phyloP scores from a whole-genome alignment of 2,888 invertebrate species.

The Ischnura elegans region DNA sequence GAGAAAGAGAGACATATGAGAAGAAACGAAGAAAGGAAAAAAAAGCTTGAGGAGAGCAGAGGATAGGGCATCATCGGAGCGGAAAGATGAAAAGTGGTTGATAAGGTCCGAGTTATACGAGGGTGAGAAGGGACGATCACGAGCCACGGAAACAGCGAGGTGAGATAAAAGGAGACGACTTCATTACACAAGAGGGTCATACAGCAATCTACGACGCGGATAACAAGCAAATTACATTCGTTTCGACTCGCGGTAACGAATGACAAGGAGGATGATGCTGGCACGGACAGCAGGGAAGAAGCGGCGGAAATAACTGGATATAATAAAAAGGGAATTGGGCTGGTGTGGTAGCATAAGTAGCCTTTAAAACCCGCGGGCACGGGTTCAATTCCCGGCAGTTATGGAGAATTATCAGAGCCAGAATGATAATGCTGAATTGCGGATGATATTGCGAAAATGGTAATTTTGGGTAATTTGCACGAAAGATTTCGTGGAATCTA shows the following conservation, averaged over 20 bases:
- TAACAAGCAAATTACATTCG: constrained; percentile 4
- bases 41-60: background rate
- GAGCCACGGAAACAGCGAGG: background rate
- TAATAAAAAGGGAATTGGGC: no score
- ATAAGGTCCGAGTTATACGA: background rate
- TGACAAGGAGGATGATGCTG: background rate
- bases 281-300: no score
- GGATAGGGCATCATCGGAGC: background rate
- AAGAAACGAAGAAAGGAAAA: background rate
- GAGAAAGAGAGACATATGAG: background rate
- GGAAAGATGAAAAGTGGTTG: background rate
- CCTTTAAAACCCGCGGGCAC: no score
- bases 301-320: no score
- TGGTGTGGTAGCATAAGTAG: no score
- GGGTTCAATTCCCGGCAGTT: no score
- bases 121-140: background rate
- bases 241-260: no score
- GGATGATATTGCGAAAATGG: no score
- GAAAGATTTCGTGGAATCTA: no score
- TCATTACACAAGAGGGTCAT: background rate
- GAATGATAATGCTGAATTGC: no score
- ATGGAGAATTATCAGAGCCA: no score
- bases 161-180: background rate
- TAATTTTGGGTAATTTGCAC: no score
- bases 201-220: background rate